Base-by-base conservation (phyloP, 1,140 invertebrate species). In the Drosophila pseudoananassae region DNA sequence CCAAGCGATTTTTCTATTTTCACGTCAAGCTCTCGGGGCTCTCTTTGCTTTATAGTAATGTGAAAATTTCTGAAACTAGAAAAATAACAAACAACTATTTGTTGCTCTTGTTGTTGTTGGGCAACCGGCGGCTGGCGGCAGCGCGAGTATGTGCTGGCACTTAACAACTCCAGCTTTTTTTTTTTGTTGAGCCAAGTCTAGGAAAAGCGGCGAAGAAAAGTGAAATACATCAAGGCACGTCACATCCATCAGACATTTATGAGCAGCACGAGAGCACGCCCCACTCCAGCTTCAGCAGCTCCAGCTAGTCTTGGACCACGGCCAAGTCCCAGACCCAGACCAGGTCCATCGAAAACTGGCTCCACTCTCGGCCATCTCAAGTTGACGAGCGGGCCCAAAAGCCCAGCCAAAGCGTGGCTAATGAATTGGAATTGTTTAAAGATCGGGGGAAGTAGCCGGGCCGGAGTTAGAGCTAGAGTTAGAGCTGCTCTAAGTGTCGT, bases 161-260 rank as follows among this genome's bases (percentile, higher is more conserved):
- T 85, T 87, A 82, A 82, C 82, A 85, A 76, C 74, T 82, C 6
- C 29, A 25, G 50, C 29, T 23, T 4, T 27, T 27, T 27, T 27
- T 27, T 27, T 27, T 5, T 7, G 0, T 27, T 4, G 52, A 45
- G 50, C 23, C 4, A 15, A 50, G 66, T 69, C 66, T 70, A 69
- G 66, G 66, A 70, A 70, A 70, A 70, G 64, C 64, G 64, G 53
- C 60, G 63, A 78, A 76, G 54, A 85, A 82, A 85, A 87, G 82
- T 85, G 82, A 85, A 85, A 85, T 85, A 85, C 82, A 85, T 85
- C 82, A 85, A 85, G 84, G 82, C 82, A 85, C 78, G 82, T 85
- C 82, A 85, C 82, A 85, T 87, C 82, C 82, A 85, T 85, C 78
- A 85, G 82, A 78, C 82, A 88, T 87, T 75, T 85, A 85, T 85